Conservation (phyloP, 2,888 invertebrate species). For the Drosophila macrospina region DNA sequence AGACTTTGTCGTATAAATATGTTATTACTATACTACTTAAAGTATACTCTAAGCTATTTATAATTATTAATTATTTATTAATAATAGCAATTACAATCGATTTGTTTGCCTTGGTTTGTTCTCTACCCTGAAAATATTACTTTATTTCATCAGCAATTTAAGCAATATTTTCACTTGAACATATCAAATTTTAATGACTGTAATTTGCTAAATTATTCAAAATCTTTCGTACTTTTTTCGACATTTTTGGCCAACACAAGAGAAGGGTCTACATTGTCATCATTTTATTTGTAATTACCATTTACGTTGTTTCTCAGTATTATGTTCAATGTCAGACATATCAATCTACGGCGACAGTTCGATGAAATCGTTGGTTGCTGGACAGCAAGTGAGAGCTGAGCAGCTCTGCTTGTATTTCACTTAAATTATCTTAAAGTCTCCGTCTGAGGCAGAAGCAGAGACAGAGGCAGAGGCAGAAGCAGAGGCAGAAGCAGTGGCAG, state of each 20-base stretch:
- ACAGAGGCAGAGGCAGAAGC: too few relatives aligned
- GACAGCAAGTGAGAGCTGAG: neutral
- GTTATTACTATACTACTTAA: too few relatives aligned
- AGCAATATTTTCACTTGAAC: neutral
- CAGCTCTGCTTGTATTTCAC: neutral
- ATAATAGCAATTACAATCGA: too few relatives aligned
- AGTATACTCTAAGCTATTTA: too few relatives aligned
- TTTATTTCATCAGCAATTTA: too few relatives aligned
- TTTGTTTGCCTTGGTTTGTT: too few relatives aligned
- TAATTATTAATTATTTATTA: too few relatives aligned
- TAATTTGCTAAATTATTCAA: neutral
- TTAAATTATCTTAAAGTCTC: conserved; percentile 9
- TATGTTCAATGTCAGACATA: neutral
- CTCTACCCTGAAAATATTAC: too few relatives aligned
- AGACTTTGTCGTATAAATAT: too few relatives aligned
- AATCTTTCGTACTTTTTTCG: neutral
- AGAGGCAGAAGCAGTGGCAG: too few relatives aligned
- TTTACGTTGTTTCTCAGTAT: neutral
- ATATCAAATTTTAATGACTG: neutral
- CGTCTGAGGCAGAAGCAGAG: conserved; percentile 3
- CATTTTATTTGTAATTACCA: neutral
- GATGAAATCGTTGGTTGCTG: neutral
- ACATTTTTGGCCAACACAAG: neutral
- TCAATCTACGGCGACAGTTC: neutral
- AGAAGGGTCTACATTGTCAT: too few relatives aligned